These are phyloP conservation scores for Cryptotis parvus DNA, from an alignment of 2,113 vertebrate genomes.

Conservation along the genomic window DNA sequence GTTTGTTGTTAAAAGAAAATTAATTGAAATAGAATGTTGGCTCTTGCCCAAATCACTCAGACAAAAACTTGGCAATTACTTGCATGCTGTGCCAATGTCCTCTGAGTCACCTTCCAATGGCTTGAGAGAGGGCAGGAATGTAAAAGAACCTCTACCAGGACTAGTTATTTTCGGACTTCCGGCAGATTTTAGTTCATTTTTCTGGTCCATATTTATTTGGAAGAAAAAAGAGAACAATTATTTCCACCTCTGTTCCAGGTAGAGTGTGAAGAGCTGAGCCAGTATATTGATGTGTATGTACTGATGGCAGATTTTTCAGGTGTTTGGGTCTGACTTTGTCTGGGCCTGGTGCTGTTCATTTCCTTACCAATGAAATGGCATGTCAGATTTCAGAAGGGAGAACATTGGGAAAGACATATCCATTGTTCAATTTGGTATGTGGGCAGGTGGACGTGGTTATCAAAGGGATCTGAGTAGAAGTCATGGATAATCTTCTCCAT, in stretches of 20 bases:
- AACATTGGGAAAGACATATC: too few species aligned
- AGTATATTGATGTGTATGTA: too few species aligned
- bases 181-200: neutral
- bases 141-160: neutral
- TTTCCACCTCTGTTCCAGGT: neutral
- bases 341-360: too few species aligned
- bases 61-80: neutral
- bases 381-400: too few species aligned
- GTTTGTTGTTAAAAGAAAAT: constrained; percentile 21
- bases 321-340: too few species aligned
- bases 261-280: too few species aligned
- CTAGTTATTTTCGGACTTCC: neutral
- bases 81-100: neutral
- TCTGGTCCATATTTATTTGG: neutral
- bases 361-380: too few species aligned
- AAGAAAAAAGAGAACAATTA: neutral
- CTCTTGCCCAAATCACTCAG: neutral
- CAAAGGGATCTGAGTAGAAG: too few species aligned
- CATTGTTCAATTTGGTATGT: too few species aligned
- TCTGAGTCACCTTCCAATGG: neutral
- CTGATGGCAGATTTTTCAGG: too few species aligned
- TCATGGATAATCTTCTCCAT: too few species aligned
- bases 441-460: too few species aligned
- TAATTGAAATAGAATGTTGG: constrained; percentile 14
- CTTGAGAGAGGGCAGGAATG: neutral